Percentiles rank a stretch among this genome's conserved stretches.
These are phyloP conservation scores for Chalcis sispes DNA, from an alignment of 2,888 invertebrate genomes.

Conservation along the genomic window DNA sequence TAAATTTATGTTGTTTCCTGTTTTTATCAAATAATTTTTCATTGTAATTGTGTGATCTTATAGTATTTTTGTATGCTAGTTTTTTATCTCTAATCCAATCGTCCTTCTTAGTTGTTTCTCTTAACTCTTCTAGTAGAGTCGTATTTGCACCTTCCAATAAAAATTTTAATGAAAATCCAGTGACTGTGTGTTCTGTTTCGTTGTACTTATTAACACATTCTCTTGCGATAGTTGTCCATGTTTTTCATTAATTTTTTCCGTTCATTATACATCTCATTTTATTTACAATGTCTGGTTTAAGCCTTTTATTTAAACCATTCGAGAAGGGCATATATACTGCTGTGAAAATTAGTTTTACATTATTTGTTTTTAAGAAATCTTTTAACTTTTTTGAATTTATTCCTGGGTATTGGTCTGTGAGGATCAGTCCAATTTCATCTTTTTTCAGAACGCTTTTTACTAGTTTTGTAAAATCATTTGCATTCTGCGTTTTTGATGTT, in stretches of 20 bases:
- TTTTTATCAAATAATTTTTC: neutral
- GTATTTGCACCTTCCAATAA: neutral
- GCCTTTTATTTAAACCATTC: neutral
- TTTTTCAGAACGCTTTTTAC: neutral
- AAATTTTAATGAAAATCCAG: constrained; percentile 12
- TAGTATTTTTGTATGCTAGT: too few relatives aligned
- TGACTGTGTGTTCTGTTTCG: constrained; percentile 9
- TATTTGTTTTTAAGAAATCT: too few relatives aligned
- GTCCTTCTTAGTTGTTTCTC: too few relatives aligned
- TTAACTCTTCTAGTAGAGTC: constrained; percentile 1
- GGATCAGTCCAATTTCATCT: neutral
- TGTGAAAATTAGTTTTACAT: neutral
- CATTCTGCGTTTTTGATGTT: constrained; percentile 52
- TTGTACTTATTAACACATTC: constrained; percentile 22
- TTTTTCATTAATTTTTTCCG: neutral
- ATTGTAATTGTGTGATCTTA: too few relatives aligned
- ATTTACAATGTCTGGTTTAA: neutral
- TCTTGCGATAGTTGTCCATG: constrained; percentile 14
- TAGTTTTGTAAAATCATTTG: too few relatives aligned
- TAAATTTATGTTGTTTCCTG: too few relatives aligned
- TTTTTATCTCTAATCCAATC: too few relatives aligned
- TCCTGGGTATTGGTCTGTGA: too few relatives aligned
- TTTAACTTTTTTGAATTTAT: too few relatives aligned
- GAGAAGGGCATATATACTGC: neutral
- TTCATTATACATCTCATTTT: neutral